phyloP scores from a whole-genome alignment of 1,140 invertebrate species.

The Sitophilus oryzae region DNA sequence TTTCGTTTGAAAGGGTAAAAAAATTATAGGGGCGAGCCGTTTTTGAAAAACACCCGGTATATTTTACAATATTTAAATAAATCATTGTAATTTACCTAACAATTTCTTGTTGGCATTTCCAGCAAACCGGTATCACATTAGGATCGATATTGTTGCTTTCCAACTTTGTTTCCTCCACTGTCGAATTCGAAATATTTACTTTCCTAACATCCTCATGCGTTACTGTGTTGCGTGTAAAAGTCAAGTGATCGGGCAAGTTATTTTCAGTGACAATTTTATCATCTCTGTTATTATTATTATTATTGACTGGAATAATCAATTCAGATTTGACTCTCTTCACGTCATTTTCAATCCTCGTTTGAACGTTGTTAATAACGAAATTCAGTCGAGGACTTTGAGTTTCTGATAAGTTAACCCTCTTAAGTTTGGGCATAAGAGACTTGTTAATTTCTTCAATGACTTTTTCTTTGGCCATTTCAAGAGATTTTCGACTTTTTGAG shows the following conservation, averaged over 20 bases:
- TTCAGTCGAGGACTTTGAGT: slow-evolving; percentile 25
- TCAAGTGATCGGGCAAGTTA: slow-evolving; percentile 27
- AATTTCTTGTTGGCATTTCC: slow-evolving; percentile 32
- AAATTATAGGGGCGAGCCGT: too few relatives aligned
- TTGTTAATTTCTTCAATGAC: slow-evolving; percentile 26
- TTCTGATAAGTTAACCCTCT: slow-evolving; percentile 23
- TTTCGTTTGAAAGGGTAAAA: too few relatives aligned
- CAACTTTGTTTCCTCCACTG: slow-evolving; percentile 7
- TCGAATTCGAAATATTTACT: slow-evolving; percentile 7
- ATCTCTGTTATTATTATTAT: too few relatives aligned
- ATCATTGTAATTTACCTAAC: slow-evolving; percentile 28
- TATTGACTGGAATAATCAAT: slow-evolving; percentile 21
- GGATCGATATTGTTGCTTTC: slow-evolving; percentile 1
- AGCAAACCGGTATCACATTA: slow-evolving; percentile 21
- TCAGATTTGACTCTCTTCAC: slow-evolving; percentile 25
- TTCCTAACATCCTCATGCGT: slow-evolving; percentile 4
- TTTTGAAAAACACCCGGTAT: too few relatives aligned
- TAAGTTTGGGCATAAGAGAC: slow-evolving; percentile 20
- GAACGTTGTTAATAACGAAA: slow-evolving; percentile 16
- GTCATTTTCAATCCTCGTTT: slow-evolving; percentile 10
- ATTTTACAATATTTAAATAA: too few relatives aligned
- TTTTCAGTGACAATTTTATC: background rate
- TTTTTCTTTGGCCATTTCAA: slow-evolving; percentile 23
- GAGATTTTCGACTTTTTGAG: slow-evolving; percentile 14
- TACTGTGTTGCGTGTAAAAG: slow-evolving; percentile 23